A percentile compares a stretch with the other conserved stretches of the same genome.
Conservation (phyloP, 35 echinoderm and acorn worm genomes). For the Stichopus chloronotus region DNA sequence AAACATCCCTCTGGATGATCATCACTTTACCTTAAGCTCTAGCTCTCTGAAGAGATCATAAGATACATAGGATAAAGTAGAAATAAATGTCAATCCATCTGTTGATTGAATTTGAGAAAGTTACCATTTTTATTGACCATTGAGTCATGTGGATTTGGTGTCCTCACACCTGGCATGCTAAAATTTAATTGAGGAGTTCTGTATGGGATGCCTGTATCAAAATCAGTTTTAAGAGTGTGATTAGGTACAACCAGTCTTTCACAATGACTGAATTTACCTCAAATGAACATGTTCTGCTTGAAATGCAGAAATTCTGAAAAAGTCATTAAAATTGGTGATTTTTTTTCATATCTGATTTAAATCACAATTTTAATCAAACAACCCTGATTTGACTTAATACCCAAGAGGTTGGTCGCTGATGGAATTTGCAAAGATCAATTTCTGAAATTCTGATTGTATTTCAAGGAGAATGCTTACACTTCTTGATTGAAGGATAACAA, state of each 20-base stretch:
- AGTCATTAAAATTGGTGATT: not conserved
- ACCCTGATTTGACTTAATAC: too few relatives aligned
- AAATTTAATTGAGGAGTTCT: slow-evolving; percentile 1
- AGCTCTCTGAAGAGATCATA: not conserved
- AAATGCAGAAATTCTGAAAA: slow-evolving; percentile 5
- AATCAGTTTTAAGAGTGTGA: not conserved
- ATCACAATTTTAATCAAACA: not conserved
- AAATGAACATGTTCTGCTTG: not conserved
- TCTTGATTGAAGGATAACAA: too few relatives aligned
- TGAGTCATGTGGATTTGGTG: not conserved
- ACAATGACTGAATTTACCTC: not conserved
- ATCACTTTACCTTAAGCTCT: not conserved
- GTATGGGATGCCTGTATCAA: not conserved
- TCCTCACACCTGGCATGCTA: not conserved
- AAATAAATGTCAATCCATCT: not conserved
- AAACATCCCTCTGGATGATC: too few relatives aligned
- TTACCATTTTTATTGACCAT: not conserved
- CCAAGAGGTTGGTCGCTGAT: too few relatives aligned
- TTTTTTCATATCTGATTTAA: not conserved
- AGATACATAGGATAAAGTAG: not conserved
- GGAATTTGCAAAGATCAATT: too few relatives aligned
- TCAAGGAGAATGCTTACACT: too few relatives aligned
- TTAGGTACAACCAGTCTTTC: not conserved
- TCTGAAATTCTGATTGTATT: too few relatives aligned
- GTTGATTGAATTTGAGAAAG: too few relatives aligned